phyloP scores from a whole-genome alignment of 2,113 vertebrate genomes.

The Dryoscopus gambensis region DNA sequence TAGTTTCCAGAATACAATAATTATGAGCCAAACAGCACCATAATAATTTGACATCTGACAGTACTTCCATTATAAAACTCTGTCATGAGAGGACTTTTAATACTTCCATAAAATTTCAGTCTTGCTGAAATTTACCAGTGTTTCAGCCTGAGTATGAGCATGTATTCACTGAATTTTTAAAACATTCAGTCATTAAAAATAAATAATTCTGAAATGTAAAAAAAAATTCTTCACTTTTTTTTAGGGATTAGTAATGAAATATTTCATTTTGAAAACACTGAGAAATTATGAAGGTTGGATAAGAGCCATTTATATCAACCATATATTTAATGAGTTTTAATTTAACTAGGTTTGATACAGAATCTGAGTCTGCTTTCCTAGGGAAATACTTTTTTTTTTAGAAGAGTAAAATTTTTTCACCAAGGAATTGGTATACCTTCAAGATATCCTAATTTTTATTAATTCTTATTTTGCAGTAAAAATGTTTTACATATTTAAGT shows the following conservation, averaged over 20 bases:
- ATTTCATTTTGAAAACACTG: neutral
- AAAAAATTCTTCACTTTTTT: fast-evolving
- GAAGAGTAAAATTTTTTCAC: neutral
- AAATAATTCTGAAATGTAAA: neutral
- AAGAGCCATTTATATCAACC: neutral
- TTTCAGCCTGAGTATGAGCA: neutral
- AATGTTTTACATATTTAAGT: neutral
- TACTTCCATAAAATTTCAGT: neutral
- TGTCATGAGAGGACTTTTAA: neutral
- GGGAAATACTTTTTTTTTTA: neutral
- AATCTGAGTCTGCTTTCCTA: neutral
- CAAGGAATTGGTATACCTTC: neutral
- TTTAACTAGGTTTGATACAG: neutral
- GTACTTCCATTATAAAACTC: neutral
- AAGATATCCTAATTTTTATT: neutral
- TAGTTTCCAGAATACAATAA: neutral
- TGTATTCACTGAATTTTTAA: neutral
- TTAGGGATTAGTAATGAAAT: neutral
- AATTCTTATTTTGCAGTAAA: neutral
- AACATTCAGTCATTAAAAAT: neutral
- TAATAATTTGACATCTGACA: neutral
- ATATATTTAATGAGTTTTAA: neutral
- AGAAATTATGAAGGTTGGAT: neutral
- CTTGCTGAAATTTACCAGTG: neutral
- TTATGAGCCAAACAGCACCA: neutral